Evolutionary conservation across 2,797 vertebrate species (phyloP), one percentile per base, ranked within the genome.

Genomic region (Leptatherina wallacei): DNA sequence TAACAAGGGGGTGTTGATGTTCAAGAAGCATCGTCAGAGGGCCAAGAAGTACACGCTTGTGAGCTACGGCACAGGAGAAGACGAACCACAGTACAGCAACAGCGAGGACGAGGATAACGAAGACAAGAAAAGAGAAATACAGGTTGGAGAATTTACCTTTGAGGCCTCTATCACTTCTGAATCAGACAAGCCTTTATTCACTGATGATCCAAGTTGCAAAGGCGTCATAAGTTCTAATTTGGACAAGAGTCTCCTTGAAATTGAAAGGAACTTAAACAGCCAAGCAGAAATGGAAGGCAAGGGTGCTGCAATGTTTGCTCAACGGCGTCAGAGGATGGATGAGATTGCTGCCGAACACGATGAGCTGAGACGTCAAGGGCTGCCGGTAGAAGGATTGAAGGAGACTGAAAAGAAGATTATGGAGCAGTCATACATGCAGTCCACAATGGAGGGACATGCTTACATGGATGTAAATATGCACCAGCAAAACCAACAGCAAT

Each of bases 1-100:
- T 84, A 99, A 98, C 93, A 98, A 97, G 84, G 98, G 98, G 88
- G 95, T 98, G 94, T 96, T 98, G 94, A 99, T 99, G 98, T 99
- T 99, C 93, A 98, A 98, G 94, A 98, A 96, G 91, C 96, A 97
- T 61, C 96, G 96, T 20, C 96, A 96, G 88, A 96, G 98, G 85
- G 97, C 97, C 3, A 97, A 96, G 88, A 97, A 97, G 86, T 99
- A 96, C 77, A 99, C 98, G 27, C 95, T 99, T 27, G 94, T 99
- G 81, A 99, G 98, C 92, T 99, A 99, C 98, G 98, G 98, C 40
- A 99, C 98, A 0, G 97, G 97, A 4, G 97, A 97, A 81, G 92
- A 96, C 73, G 94, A 96, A 63, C 93, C 91, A 13, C 94, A 96
- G 79, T 94, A 88, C 58, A 95, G 93, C 3, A 91, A 95, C 70